A percentile compares a stretch with the other conserved stretches of the same genome.
Evolutionary conservation across 2,113 vertebrate genomes (phyloP).

Genomic region (Hystrix brachyura): DNA sequence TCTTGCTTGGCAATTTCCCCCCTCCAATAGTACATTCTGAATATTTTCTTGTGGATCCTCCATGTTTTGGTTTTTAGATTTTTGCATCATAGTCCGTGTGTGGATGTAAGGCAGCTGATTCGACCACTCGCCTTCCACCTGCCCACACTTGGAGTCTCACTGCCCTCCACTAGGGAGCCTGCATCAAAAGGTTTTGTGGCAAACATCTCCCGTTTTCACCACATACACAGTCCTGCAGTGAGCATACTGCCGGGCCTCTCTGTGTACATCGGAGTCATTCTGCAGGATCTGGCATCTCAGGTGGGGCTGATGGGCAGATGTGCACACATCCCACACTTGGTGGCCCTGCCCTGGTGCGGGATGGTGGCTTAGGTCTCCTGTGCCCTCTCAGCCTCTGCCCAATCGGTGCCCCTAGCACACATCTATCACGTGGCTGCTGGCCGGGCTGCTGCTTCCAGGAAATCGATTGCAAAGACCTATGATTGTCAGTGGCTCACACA

Average conservation of each 20-base stretch:
- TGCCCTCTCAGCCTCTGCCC: not conserved
- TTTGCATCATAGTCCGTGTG: not conserved
- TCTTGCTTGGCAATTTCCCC: not conserved
- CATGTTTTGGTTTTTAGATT: not conserved
- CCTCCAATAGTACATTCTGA: not conserved
- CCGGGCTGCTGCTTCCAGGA: slow-evolving; percentile 85
- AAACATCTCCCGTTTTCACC: not conserved
- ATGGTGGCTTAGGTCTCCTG: slow-evolving; percentile 64
- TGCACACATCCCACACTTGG: fast-evolving
- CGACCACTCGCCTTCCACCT: not conserved
- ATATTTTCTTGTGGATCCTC: not conserved
- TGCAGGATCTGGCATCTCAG: fast-evolving
- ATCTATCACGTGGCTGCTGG: slow-evolving; percentile 86
- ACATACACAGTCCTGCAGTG: not conserved
- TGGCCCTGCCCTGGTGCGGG: not conserved
- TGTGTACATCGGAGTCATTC: not conserved
- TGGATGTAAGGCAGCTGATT: not conserved
- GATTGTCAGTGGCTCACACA: slow-evolving; percentile 82
- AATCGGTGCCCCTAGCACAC: slow-evolving; percentile 66
- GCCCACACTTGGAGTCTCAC: not conserved
- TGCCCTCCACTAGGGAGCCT: not conserved
- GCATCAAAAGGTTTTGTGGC: not conserved
- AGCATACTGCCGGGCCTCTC: not conserved
- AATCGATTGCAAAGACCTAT: slow-evolving; percentile 87
- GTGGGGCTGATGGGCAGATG: not conserved